phyloP scores from a whole-genome alignment of 2,113 vertebrate species.

The Hippocampus barbouri region DNA sequence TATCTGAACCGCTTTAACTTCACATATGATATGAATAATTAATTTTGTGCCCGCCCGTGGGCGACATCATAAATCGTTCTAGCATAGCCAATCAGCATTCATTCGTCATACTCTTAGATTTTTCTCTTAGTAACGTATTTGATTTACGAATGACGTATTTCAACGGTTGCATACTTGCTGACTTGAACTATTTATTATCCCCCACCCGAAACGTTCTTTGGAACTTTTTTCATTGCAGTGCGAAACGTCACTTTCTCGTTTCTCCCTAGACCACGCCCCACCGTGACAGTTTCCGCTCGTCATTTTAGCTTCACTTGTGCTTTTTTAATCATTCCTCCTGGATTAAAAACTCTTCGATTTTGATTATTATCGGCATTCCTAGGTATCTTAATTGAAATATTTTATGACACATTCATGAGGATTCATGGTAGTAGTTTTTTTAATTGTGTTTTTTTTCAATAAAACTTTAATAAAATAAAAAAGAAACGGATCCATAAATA shows the following conservation, averaged over 20 bases:
- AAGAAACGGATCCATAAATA: not conserved
- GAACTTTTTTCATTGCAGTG: slow-evolving; percentile 41
- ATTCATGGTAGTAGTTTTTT: too few species aligned
- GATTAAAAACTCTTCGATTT: too few species aligned
- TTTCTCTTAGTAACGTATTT: not conserved
- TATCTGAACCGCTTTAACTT: too few species aligned
- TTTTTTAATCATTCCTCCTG: too few species aligned
- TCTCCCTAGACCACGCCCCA: slow-evolving; percentile 34
- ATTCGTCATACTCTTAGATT: not conserved
- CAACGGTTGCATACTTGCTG: not conserved
- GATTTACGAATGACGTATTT: too few species aligned
- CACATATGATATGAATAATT: too few species aligned
- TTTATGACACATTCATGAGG: too few species aligned
- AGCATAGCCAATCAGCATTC: not conserved
- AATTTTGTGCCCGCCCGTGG: too few species aligned
- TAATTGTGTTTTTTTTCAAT: too few species aligned
- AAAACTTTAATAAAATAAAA: not conserved
- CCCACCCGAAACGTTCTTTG: slow-evolving; percentile 16
- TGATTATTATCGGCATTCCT: too few species aligned
- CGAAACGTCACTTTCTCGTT: slow-evolving; percentile 57
- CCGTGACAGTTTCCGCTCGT: slow-evolving; percentile 7
- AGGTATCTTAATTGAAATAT: too few species aligned
- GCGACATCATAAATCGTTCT: too few species aligned
- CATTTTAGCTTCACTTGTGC: not conserved
- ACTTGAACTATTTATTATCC: not conserved